A percentile compares a stretch with the other conserved stretches of the same genome.
phyloP scores from a whole-genome alignment of 2,797 vertebrate species.

The Acrossocheilus fasciatus region DNA sequence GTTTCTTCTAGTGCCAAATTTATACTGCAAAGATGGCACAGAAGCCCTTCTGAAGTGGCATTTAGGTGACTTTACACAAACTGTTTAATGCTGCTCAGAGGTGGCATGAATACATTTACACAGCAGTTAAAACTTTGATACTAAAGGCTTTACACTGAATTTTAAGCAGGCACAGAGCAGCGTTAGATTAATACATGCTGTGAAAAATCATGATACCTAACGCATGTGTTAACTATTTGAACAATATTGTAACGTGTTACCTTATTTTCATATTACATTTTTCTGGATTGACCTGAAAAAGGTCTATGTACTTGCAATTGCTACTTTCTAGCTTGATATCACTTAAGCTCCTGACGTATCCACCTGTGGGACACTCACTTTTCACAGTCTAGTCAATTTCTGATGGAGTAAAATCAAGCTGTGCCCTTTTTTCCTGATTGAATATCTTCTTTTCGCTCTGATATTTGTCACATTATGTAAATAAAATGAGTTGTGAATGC shows the following conservation, averaged over 20 bases:
- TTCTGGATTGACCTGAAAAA: no score
- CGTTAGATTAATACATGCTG: background rate
- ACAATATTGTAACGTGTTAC: background rate
- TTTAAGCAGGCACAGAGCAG: background rate
- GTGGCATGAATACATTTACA: no score
- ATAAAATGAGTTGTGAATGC: background rate
- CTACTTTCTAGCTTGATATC: background rate
- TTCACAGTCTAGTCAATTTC: background rate
- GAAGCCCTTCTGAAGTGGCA: no score
- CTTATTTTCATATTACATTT: background rate
- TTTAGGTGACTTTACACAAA: no score
- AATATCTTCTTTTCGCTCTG: background rate
- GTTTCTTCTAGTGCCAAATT: no score
- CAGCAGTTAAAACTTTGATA: no score
- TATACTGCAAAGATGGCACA: no score
- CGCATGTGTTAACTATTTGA: background rate
- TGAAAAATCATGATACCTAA: background rate
- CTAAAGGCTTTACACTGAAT: background rate
- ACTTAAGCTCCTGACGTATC: background rate
- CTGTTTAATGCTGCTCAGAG: no score
- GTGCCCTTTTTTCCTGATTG: background rate
- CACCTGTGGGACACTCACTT: background rate
- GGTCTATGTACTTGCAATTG: background rate
- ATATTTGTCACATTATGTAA: background rate
- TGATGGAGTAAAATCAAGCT: background rate